Conservation (phyloP, 2,797 vertebrate genomes). For the Pristis pectinata region DNA sequence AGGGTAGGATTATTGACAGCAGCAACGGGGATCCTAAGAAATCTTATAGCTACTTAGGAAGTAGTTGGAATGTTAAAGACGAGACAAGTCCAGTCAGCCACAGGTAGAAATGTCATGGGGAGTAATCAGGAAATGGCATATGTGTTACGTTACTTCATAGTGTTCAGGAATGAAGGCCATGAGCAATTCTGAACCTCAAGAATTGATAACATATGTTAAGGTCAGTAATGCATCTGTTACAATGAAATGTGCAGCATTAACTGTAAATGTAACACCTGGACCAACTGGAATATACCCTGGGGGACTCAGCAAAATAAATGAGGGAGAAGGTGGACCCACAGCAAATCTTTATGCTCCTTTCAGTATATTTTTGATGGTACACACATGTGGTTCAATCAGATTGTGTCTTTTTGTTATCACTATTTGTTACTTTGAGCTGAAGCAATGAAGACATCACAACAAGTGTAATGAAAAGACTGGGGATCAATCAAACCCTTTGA, state of each 20-base stretch:
- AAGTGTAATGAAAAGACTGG: not conserved
- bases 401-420: not conserved
- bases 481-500: not conserved
- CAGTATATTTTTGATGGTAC: not conserved
- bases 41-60: not conserved
- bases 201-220: conserved; percentile 18
- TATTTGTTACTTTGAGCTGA: too few species aligned
- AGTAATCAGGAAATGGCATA: conserved; percentile 19
- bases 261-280: not conserved
- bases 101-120: conserved; percentile 8
- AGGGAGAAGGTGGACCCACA: not conserved
- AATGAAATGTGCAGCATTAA: not conserved
- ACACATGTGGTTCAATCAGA: not conserved
- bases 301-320: not conserved
- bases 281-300: not conserved
- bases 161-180: conserved; percentile 22
- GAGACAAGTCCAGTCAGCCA: not conserved
- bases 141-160: conserved; percentile 31
- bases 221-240: not conserved
- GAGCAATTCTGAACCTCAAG: not conserved
- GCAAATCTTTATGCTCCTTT: not conserved
- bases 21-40: not conserved
- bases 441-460: not conserved
- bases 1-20: not conserved
- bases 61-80: not conserved